A percentile compares a stretch with the other conserved stretches of the same genome.
Conservation (phyloP, 1,140 invertebrate species). For the Drosophila equinoxialis region DNA sequence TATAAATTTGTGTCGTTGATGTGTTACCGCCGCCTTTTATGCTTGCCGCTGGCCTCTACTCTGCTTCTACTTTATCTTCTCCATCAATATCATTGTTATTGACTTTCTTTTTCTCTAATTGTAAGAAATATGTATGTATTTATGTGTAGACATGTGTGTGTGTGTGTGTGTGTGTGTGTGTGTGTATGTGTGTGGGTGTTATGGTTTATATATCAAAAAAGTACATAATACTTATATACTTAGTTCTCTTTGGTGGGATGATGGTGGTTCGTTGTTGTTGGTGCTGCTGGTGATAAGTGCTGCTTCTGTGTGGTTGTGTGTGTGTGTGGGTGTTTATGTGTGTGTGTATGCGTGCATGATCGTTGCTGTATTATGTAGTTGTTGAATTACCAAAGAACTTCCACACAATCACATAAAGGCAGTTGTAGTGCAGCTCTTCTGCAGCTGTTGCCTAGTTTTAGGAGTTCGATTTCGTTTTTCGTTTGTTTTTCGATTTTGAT, state of each 20-base stretch:
- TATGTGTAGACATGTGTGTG: conserved; percentile 15
- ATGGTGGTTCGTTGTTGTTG: not conserved
- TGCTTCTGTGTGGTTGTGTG: conserved; percentile 12
- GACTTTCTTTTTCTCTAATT: not conserved
- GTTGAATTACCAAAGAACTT: conserved; percentile 82
- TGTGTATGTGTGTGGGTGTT: conserved; percentile 29
- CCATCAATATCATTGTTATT: not conserved
- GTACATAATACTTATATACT: not conserved
- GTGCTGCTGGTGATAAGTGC: conserved; percentile 6
- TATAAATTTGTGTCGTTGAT: conserved; percentile 7
- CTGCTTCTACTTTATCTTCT: conserved; percentile 35
- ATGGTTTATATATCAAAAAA: conserved; percentile 3
- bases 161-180: conserved; percentile 22
- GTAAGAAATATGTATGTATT: not conserved
- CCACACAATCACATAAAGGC: conserved; percentile 82
- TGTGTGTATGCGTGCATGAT: conserved; percentile 11
- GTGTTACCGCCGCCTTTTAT: conserved; percentile 14
- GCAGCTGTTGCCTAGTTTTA: conserved; percentile 76
- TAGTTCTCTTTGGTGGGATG: not conserved
- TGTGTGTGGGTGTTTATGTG: conserved; percentile 12
- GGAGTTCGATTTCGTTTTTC: conserved; percentile 47
- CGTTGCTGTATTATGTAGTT: conserved; percentile 56
- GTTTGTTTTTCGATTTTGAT: conserved; percentile 23
- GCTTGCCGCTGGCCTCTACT: conserved; percentile 21
- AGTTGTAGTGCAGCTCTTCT: conserved; percentile 82